Conservation (phyloP, 2,113 vertebrate species). For the Nannospalax galili region DNA sequence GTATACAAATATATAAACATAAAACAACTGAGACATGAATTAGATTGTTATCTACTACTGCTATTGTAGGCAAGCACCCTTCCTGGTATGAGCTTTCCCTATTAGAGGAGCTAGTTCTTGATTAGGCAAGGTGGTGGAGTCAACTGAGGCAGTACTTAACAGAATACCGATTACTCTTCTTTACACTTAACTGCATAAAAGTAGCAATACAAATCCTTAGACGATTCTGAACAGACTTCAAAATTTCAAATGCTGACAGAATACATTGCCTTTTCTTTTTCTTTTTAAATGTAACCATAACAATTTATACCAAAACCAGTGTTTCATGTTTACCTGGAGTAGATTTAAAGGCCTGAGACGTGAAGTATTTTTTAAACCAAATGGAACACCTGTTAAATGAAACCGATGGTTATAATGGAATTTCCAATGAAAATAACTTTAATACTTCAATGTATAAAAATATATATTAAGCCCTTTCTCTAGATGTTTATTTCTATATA, state of each 20-base stretch:
- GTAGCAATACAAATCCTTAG: not conserved
- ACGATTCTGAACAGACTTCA: slow-evolving; percentile 13
- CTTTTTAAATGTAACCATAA: slow-evolving; percentile 53
- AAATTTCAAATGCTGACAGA: slow-evolving; percentile 23
- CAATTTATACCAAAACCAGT: slow-evolving; percentile 69
- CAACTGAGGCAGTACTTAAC: not conserved
- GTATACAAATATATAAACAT: not conserved
- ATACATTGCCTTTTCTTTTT: too few relatives aligned
- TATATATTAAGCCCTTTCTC: not conserved
- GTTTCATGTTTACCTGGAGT: slow-evolving; percentile 92
- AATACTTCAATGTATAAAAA: slow-evolving; percentile 10
- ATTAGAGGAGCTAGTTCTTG: not conserved
- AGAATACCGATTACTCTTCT: not conserved
- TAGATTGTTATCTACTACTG: not conserved
- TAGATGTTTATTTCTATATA: slow-evolving; percentile 11
- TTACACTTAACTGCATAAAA: not conserved
- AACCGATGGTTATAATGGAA: slow-evolving; percentile 79
- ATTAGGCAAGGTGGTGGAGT: not conserved
- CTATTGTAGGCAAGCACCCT: not conserved
- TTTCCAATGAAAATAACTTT: slow-evolving; percentile 50
- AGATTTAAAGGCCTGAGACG: slow-evolving; percentile 95
- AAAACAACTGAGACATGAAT: not conserved
- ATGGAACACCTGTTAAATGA: slow-evolving; percentile 91
- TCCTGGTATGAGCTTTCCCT: not conserved
- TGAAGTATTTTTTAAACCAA: slow-evolving; percentile 94